These are phyloP conservation scores for Myiagra hebetior DNA, from an alignment of 2,113 vertebrate genomes.

Conservation along the genomic window DNA sequence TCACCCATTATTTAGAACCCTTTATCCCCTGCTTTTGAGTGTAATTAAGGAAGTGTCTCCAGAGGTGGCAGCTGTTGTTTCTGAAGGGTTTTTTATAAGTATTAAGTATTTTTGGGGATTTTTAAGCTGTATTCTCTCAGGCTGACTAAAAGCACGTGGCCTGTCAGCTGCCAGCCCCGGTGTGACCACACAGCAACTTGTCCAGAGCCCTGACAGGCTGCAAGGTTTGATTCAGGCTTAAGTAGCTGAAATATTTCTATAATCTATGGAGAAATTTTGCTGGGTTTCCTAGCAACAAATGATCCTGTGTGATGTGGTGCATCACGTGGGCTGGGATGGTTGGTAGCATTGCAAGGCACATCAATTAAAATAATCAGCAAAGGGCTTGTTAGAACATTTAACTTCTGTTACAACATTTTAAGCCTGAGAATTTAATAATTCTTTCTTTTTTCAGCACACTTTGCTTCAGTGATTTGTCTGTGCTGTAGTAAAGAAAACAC, in stretches of 20 bases:
- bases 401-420: not conserved
- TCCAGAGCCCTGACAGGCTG: not conserved
- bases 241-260: conserved; percentile 15
- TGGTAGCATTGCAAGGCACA: not conserved
- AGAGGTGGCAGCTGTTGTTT: not conserved
- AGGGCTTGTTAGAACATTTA: not conserved
- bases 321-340: not conserved
- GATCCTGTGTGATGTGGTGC: not conserved
- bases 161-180: not conserved
- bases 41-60: no score
- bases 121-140: not conserved
- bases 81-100: fast-evolving
- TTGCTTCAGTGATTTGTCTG: not conserved
- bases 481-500: not conserved
- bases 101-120: not conserved
- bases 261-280: not conserved
- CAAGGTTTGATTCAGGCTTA: not conserved
- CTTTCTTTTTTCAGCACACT: not conserved
- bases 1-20: not conserved
- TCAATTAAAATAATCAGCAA: not conserved
- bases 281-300: conserved; percentile 41
- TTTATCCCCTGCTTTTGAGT: not conserved
- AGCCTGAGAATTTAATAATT: not conserved
- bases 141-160: not conserved
- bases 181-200: not conserved